These are phyloP conservation scores for Microctenopoma lineatum DNA, from an alignment of 2,797 vertebrate species.

Conservation along the genomic window DNA sequence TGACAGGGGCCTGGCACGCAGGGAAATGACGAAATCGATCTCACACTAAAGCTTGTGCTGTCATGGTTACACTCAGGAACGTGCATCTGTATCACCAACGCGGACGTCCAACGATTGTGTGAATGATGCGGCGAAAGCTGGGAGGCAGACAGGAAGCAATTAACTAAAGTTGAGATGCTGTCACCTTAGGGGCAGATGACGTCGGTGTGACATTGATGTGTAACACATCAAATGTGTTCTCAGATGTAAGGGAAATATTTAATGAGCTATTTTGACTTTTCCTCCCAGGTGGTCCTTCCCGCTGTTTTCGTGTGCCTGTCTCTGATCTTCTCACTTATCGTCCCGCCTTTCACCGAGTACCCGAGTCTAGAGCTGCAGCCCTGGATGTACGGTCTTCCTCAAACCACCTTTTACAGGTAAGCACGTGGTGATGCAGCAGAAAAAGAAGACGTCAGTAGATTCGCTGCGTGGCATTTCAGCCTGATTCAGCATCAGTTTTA, in stretches of 20 bases:
- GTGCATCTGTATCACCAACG: not conserved
- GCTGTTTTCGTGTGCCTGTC: conserved; percentile 95
- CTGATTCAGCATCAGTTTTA: not conserved
- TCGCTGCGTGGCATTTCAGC: not conserved
- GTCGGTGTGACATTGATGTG: no score
- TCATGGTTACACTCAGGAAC: conserved; percentile 21
- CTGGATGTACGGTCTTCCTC: conserved; percentile 93
- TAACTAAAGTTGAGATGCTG: not conserved
- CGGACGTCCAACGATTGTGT: not conserved
- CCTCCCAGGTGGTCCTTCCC: conserved; percentile 90
- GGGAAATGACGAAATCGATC: conserved; percentile 48
- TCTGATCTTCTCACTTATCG: conserved; percentile 94
- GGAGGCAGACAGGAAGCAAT: not conserved
- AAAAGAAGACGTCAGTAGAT: not conserved
- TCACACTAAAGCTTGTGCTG: conserved; percentile 12
- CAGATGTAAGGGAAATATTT: conserved; percentile 2
- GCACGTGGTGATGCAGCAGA: not conserved
- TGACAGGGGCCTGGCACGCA: conserved; percentile 6
- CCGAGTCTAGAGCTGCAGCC: conserved; percentile 95
- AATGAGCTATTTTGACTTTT: conserved; percentile 15
- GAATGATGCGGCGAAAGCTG: not conserved
- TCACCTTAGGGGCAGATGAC: not conserved
- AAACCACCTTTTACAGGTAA: conserved; percentile 96
- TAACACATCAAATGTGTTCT: not conserved
- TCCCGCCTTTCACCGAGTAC: conserved; percentile 94